Evolutionary conservation across 35 echinoderm and acorn worm genomes (phyloP), one percentile per base, ranked within the genome.

Genomic region (Heliocidaris erythrogramma): DNA sequence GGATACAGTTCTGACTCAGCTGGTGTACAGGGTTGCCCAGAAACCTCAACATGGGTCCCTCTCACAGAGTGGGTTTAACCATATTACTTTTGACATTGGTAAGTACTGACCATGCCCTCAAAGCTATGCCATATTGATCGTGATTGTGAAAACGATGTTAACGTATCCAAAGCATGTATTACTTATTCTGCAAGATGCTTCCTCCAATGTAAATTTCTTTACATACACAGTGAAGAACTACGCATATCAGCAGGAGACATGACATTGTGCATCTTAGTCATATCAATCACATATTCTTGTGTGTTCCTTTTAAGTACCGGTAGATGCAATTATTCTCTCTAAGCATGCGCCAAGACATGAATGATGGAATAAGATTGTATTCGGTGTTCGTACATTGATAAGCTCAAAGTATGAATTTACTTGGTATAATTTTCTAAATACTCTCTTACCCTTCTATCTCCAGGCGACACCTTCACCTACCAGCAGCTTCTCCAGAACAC

Each of bases 401-500:
- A 78, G 17, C 21, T 18, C 21, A 17, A 78, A 78, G 21, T 21
- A 69, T 18, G 5, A 42, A 69, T 69, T 69, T 69, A 2, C 21
- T 2, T 6, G 65, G n/a, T 78, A 24, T 27, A 7, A 78, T 78
- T 78, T 42, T 78, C 21, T 78, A n/a, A n/a, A n/a, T 78, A 18
- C 27, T 78, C 21, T 78, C 65, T 1, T 96, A 5, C 7, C 52
- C 48, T 24, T 61, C 91, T 32, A 48, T 95, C 48, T 93, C 59
- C 31, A 90, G 98, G 96, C 48, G 95, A 95, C 87, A 88, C 94
- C 30, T 97, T 99, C 48, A 99, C 97, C n/a, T 93, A 94, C 60
- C 35, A 85, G 60, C 94, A 97, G 50, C 87, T 99, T 6, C 10
- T 96, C 12, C 90, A 96, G 16, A 92, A 96, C 90, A 94, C 96